Percentiles rank a stretch among this genome's conserved stretches.
Conservation (phyloP, 2,797 vertebrate species). For the Psittacula echo region DNA sequence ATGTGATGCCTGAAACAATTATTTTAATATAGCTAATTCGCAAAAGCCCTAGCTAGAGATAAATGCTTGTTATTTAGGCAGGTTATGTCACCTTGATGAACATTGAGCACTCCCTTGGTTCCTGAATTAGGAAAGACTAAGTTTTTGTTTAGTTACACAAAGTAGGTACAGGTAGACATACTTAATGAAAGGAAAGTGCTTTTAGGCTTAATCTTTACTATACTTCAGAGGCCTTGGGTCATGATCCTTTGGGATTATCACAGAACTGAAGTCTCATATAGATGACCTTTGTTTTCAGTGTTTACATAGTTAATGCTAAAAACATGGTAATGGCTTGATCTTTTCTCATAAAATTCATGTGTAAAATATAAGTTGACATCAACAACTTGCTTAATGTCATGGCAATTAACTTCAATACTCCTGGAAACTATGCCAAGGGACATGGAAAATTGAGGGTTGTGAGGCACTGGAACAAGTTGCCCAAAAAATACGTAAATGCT, state of each 20-base stretch:
- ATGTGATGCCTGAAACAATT: slow-evolving; percentile 46
- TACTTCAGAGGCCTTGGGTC: not conserved
- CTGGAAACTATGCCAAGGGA: not conserved
- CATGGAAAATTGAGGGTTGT: not conserved
- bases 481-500: not conserved
- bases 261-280: not conserved
- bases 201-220: not conserved
- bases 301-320: not conserved
- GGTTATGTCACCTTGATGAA: slow-evolving; percentile 4
- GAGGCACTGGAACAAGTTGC: not conserved
- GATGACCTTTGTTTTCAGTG: not conserved
- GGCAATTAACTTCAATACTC: not conserved
- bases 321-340: not conserved
- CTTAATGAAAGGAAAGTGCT: not conserved
- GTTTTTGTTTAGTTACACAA: not conserved
- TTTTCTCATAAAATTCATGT: not conserved
- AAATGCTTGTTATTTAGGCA: not conserved
- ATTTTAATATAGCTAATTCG: slow-evolving; percentile 62
- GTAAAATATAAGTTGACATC: not conserved
- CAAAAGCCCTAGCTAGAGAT: not conserved
- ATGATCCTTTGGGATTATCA: not conserved
- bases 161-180: not conserved
- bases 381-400: not conserved
- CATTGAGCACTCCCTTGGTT: not conserved
- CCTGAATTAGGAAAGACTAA: not conserved